A percentile compares a stretch with the other conserved stretches of the same genome.
Evolutionary conservation across 2,888 invertebrate genomes (phyloP).

Genomic region (Platycheirus rosarum): DNA sequence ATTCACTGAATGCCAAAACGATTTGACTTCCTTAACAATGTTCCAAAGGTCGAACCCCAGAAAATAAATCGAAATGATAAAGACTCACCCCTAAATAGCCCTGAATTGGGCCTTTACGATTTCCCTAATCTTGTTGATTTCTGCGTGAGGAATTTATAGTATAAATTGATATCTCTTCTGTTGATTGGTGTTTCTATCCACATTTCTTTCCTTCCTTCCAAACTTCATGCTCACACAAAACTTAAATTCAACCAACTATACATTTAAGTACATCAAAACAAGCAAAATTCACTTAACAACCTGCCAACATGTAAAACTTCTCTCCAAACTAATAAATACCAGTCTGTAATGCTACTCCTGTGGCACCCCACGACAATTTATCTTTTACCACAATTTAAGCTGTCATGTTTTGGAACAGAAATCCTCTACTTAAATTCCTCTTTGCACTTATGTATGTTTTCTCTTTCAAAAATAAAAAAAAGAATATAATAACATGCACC

Average conservation of each 20-base stretch:
- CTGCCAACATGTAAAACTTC: neutral
- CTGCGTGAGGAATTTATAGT: too few species aligned
- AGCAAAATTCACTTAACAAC: neutral
- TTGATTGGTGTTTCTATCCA: too few species aligned
- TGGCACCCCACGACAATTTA: conserved; percentile 31
- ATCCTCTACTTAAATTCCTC: conserved; percentile 36
- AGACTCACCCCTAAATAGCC: too few species aligned
- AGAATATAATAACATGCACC: neutral
- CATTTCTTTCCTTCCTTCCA: too few species aligned
- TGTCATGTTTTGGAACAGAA: conserved; percentile 57
- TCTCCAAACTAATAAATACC: conserved; percentile 10
- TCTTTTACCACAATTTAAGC: conserved; percentile 54
- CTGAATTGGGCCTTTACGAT: too few species aligned
- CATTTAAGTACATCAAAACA: neutral
- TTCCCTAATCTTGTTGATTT: too few species aligned
- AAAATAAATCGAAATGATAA: too few species aligned
- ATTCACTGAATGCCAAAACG: too few species aligned
- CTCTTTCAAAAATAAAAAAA: neutral
- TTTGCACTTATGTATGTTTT: neutral
- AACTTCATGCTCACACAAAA: too few species aligned
- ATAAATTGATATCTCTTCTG: too few species aligned
- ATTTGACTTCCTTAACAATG: too few species aligned
- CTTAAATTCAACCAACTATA: neutral
- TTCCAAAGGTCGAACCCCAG: too few species aligned
- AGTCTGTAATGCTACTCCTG: conserved; percentile 12